Conservation (phyloP, 2,113 vertebrate species). For the Callithrix jacchus region DNA sequence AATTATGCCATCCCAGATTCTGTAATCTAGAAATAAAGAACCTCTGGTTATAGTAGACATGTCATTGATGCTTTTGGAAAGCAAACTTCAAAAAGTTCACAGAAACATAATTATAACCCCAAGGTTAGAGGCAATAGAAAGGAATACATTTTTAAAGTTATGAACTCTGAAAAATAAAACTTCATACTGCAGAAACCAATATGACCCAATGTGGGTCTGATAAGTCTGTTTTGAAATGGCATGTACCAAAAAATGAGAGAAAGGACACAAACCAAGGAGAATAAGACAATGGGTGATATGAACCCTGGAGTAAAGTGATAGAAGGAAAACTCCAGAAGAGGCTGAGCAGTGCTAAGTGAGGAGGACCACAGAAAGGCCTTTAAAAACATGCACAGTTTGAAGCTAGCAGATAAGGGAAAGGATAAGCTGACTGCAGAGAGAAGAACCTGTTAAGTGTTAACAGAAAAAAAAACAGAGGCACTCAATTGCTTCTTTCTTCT, state of each 20-base stretch:
- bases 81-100: background rate
- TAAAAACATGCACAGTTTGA: background rate
- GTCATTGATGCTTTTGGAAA: constrained; percentile 38
- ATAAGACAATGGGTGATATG: background rate
- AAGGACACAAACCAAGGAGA: background rate
- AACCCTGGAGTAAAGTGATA: background rate
- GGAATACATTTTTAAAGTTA: background rate
- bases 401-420: background rate
- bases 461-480: background rate
- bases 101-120: constrained; percentile 30
- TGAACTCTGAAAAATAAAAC: constrained; percentile 21
- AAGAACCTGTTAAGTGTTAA: constrained; percentile 38
- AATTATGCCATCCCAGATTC: background rate
- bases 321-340: background rate
- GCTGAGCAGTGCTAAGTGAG: background rate
- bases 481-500: constrained; percentile 58
- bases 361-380: background rate
- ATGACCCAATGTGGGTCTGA: background rate
- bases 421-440: background rate
- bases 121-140: background rate
- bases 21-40: background rate
- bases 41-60: background rate
- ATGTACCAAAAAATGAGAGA: background rate
- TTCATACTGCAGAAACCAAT: background rate
- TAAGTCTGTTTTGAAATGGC: constrained; percentile 32